Evolutionary conservation across 2,113 vertebrate species (phyloP).

Genomic region (Danio rerio): GRCz12tu NC_133179.1:8517001-8517500

Average conservation of each 20-base stretch:
- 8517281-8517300: no score
- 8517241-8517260: no score
- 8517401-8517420: no score
- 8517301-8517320: not conserved
- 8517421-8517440: no score
- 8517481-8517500: no score
- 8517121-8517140: not conserved
- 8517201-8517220: no score
- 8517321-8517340: not conserved
- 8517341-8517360: not conserved
- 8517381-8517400: no score
- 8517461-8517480: no score
- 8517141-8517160: constrained; percentile 30
- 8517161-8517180: not conserved
- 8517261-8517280: no score
- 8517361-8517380: not conserved
- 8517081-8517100: not conserved
- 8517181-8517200: not conserved
- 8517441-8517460: no score
- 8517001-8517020: constrained; percentile 16
- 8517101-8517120: constrained; percentile 27
- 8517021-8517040: not conserved
- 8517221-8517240: no score
- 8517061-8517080: not conserved
- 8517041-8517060: not conserved